These are phyloP conservation scores for Agrenia bidenticulata DNA, from an alignment of 2,888 invertebrate species.

Conservation along the genomic window DNA sequence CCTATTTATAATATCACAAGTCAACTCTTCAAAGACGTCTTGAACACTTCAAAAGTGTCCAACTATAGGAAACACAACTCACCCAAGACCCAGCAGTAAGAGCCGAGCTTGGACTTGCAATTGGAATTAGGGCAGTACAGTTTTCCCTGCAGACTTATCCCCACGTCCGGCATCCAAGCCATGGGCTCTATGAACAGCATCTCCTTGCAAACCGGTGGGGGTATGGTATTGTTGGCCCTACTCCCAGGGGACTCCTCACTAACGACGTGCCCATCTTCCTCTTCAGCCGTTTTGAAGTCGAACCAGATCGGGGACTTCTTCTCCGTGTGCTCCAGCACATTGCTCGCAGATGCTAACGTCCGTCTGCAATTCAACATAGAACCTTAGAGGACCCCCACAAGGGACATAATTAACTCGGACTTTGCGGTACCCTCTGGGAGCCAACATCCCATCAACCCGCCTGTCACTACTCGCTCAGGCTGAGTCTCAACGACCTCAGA, in stretches of 20 bases:
- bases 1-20: no score
- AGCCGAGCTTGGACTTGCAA: constrained; percentile 80
- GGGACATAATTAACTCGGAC: no score
- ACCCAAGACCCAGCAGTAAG: constrained; percentile 82
- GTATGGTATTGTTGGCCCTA: constrained; percentile 39
- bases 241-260: constrained; percentile 55
- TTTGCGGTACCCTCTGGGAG: no score
- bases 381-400: no score
- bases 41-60: no score
- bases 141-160: constrained; percentile 73
- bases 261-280: constrained; percentile 53
- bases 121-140: constrained; percentile 73
- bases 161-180: constrained; percentile 79
- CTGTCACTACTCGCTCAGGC: no score
- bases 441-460: no score
- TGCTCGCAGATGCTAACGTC: constrained; percentile 76
- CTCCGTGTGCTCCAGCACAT: constrained; percentile 72
- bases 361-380: constrained; percentile 59
- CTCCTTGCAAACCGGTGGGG: constrained; percentile 64
- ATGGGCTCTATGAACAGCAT: constrained; percentile 87
- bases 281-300: constrained; percentile 54
- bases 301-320: constrained; percentile 61
- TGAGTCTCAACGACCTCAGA: no score
- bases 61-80: no score
- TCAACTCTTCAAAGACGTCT: no score